These are phyloP conservation scores for Hydraecia micacea DNA, from an alignment of 2,888 invertebrate genomes.

Conservation along the genomic window DNA sequence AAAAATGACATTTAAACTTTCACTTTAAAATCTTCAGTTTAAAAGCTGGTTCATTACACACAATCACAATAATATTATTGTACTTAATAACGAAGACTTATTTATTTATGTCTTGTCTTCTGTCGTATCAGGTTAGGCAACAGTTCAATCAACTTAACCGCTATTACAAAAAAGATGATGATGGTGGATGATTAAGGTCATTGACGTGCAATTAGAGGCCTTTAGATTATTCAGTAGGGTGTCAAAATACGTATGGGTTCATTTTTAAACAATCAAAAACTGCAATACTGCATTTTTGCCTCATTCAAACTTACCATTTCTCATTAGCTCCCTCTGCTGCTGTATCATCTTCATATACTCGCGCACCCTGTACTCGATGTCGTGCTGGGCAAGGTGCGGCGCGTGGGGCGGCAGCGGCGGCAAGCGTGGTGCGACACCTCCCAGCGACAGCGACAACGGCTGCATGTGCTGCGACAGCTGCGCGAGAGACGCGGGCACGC, in stretches of 20 bases:
- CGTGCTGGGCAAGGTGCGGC: conserved; percentile 92
- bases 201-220: not conserved
- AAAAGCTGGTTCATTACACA: not conserved
- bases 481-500: conserved; percentile 90
- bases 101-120: too few relatives aligned
- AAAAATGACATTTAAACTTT: not conserved
- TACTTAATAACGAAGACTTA: not conserved
- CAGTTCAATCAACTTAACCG: too few relatives aligned
- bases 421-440: conserved; percentile 90
- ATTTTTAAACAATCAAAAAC: not conserved
- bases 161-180: not conserved
- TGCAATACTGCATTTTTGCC: not conserved
- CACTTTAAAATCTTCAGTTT: not conserved
- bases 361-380: conserved; percentile 94
- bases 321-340: conserved; percentile 84
- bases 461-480: conserved; percentile 92
- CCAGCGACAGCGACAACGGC: conserved; percentile 93
- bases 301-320: conserved; percentile 73
- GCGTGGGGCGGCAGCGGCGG: conserved; percentile 89
- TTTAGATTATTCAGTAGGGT: not conserved
- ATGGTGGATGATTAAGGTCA: too few relatives aligned
- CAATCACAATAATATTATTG: not conserved
- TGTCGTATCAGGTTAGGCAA: too few relatives aligned
- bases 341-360: conserved; percentile 94
- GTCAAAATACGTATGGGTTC: not conserved